Conservation (phyloP, 1,140 invertebrate species). For the Cephus cinctus region DNA sequence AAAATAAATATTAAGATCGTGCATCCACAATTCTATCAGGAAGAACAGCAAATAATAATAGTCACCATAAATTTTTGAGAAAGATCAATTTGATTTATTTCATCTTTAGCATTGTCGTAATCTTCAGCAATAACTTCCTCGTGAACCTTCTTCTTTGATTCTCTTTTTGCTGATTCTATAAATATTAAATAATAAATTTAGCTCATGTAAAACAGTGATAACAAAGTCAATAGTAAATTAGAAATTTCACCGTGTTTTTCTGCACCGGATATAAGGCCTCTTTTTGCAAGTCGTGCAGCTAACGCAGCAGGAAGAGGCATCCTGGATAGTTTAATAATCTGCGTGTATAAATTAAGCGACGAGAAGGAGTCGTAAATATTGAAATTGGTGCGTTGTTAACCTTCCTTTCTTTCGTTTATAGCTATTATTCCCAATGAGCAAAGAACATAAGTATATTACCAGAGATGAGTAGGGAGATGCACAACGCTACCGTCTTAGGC, state of each 20-base stretch:
- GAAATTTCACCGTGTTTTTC: conserved; percentile 50
- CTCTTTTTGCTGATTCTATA: conserved; percentile 41
- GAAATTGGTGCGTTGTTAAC: too few relatives aligned
- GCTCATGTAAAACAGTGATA: neutral
- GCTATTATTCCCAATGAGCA: too few relatives aligned
- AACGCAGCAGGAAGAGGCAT: conserved; percentile 89
- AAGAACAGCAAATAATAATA: conserved; percentile 1
- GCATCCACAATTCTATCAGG: neutral
- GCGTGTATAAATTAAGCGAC: too few relatives aligned
- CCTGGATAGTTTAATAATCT: too few relatives aligned
- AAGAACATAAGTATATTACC: too few relatives aligned
- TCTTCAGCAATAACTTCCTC: conserved; percentile 89
- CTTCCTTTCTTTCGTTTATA: too few relatives aligned
- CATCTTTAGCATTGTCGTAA: conserved; percentile 66
- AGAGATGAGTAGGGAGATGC: too few relatives aligned
- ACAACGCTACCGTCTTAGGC: too few relatives aligned
- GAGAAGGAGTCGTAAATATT: too few relatives aligned
- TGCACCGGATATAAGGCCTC: conserved; percentile 68
- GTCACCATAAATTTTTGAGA: conserved; percentile 51
- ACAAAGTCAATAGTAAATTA: neutral
- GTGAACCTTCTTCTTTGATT: conserved; percentile 57
- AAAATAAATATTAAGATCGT: conserved; percentile 12
- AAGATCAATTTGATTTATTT: conserved; percentile 47
- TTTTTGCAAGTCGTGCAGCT: conserved; percentile 79
- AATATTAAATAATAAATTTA: conserved; percentile 18